A percentile compares a stretch with the other conserved stretches of the same genome.
These are phyloP conservation scores for Pachyseris speciosa DNA, from an alignment of 64 coral and sea anemone genomes.

Conservation along the genomic window DNA sequence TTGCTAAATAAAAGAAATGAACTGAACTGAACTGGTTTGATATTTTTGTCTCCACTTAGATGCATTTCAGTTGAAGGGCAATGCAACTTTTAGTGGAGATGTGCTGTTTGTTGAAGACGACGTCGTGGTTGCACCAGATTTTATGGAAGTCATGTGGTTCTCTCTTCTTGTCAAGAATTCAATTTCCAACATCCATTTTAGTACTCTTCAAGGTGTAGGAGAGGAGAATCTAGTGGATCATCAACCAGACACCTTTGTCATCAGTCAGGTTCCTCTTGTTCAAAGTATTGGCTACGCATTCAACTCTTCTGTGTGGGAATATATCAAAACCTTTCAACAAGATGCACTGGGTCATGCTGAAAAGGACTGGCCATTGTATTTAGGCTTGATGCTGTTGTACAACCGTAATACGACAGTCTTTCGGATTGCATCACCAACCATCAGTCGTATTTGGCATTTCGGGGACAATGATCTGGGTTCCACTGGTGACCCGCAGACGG, in stretches of 20 bases:
- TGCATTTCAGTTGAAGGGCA: constrained; percentile 83
- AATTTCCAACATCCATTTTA: constrained; percentile 73
- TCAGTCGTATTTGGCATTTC: constrained; percentile 93
- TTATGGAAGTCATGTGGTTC: constrained; percentile 92
- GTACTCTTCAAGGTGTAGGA: constrained; percentile 82
- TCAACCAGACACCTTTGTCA: constrained; percentile 82
- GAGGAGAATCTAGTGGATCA: constrained; percentile 76
- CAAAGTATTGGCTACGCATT: constrained; percentile 93
- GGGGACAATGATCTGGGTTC: constrained; percentile 63
- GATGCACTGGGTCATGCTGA: constrained; percentile 78
- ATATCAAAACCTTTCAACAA: constrained; percentile 82
- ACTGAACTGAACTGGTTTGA: no score
- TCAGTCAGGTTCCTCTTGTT: constrained; percentile 84
- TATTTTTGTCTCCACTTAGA: constrained; percentile 53
- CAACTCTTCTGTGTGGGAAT: constrained; percentile 83
- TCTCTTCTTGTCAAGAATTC: constrained; percentile 84
- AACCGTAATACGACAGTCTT: constrained; percentile 86
- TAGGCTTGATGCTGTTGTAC: constrained; percentile 85
- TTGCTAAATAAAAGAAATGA: no score
- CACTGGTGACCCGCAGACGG: constrained; percentile 20
- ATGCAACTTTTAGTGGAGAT: constrained; percentile 84
- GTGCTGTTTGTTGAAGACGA: constrained; percentile 95
- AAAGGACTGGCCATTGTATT: constrained; percentile 79
- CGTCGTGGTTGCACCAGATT: constrained; percentile 80
- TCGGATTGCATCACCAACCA: constrained; percentile 83